Conservation (phyloP, 2,797 vertebrate species). For the Phalanger gymnotis region DNA sequence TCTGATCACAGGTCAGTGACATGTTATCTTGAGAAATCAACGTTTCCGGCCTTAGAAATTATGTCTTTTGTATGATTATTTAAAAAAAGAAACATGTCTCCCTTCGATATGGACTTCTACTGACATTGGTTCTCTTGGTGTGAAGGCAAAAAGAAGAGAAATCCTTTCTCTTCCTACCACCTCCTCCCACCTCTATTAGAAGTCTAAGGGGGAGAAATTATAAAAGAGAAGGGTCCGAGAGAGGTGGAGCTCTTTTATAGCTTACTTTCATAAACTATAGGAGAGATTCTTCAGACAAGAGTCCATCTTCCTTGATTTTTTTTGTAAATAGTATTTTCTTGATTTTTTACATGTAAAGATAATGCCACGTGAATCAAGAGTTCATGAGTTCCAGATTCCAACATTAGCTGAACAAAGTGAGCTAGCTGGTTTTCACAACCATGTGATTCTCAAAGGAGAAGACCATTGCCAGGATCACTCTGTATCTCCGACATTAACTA, state of each 20-base stretch:
- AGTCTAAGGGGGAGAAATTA: not conserved
- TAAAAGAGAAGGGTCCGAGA: not conserved
- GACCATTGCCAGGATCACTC: too few relatives aligned
- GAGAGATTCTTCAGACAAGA: not conserved
- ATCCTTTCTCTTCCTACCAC: not conserved
- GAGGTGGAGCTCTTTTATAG: not conserved
- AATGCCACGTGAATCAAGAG: not conserved
- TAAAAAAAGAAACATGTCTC: too few relatives aligned
- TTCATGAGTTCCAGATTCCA: too few relatives aligned
- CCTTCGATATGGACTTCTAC: not conserved
- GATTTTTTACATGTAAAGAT: not conserved
- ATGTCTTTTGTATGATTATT: too few relatives aligned
- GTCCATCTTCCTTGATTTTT: not conserved
- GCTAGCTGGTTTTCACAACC: too few relatives aligned
- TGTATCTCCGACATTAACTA: too few relatives aligned
- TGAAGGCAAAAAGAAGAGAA: not conserved
- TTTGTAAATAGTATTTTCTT: not conserved
- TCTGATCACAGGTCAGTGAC: too few relatives aligned
- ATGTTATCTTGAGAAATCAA: too few relatives aligned
- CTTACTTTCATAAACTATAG: not conserved
- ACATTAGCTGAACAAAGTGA: too few relatives aligned
- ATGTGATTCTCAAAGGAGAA: too few relatives aligned
- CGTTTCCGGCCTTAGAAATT: too few relatives aligned
- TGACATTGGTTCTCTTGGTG: not conserved
- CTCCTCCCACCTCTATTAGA: not conserved